phyloP scores from a whole-genome alignment of 2,797 vertebrate genomes.

The Falco naumanni region DNA sequence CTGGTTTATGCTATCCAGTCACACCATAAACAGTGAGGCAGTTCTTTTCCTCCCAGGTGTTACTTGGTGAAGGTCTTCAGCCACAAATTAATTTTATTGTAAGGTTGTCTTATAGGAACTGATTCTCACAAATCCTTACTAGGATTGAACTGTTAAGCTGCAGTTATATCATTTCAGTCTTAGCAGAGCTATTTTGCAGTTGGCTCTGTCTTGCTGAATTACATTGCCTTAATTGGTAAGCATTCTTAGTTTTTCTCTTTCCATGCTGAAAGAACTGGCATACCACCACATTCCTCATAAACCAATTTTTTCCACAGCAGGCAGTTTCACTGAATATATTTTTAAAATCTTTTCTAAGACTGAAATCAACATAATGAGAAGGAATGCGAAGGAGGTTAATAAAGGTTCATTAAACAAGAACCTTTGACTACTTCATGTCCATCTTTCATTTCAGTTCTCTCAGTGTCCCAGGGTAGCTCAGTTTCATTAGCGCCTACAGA shows the following conservation, averaged over 20 bases:
- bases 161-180: background rate
- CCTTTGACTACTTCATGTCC: background rate
- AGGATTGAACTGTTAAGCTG: background rate
- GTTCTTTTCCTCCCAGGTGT: background rate
- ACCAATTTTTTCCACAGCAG: background rate
- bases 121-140: background rate
- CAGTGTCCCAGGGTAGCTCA: background rate
- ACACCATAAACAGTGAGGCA: background rate
- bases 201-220: slow-evolving; percentile 1
- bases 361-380: slow-evolving; percentile 24
- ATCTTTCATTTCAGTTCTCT: background rate
- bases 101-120: background rate
- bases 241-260: slow-evolving; percentile 21
- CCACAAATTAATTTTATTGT: background rate
- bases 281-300: background rate
- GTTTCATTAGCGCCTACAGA: background rate
- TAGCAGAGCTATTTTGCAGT: background rate
- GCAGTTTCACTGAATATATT: background rate
- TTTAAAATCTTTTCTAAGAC: background rate
- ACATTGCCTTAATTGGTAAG: slow-evolving; percentile 26
- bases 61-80: background rate
- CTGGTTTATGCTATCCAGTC: background rate
- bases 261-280: slow-evolving; percentile 3
- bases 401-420: slow-evolving; percentile 37
- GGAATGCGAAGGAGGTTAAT: background rate